Percentiles rank a stretch among this genome's conserved stretches.
Evolutionary conservation across 2,888 invertebrate species (phyloP).

Genomic region (Drosophila paramelanica): DNA sequence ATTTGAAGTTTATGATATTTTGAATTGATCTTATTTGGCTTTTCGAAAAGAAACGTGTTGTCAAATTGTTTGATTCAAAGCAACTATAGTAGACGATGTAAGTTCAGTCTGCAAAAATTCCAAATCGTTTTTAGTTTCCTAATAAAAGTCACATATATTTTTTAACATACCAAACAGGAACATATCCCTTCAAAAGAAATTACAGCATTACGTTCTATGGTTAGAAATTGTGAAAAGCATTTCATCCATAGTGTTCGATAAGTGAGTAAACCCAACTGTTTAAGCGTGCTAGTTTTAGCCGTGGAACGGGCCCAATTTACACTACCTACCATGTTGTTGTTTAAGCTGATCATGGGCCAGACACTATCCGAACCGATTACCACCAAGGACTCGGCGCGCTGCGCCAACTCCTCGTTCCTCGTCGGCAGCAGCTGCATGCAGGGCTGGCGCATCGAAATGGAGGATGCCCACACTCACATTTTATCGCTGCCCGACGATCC

Average conservation of each 20-base stretch:
- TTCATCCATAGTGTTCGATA: constrained; percentile 15
- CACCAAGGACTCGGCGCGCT: constrained; percentile 92
- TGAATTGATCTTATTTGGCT: too few relatives aligned
- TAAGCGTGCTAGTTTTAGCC: too few relatives aligned
- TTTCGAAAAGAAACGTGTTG: neutral
- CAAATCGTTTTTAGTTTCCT: constrained; percentile 21
- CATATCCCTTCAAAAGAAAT: neutral
- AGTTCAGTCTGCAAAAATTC: constrained; percentile 35
- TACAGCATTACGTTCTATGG: neutral
- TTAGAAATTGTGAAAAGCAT: constrained; percentile 7
- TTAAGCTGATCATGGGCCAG: constrained; percentile 92
- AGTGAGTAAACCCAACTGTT: constrained; percentile 32
- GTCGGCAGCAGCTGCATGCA: constrained; percentile 99
- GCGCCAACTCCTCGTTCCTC: constrained; percentile 89
- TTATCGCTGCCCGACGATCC: constrained; percentile 97
- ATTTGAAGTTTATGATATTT: too few relatives aligned
- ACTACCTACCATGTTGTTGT: constrained; percentile 7
- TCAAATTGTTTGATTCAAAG: neutral
- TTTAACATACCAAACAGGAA: constrained; percentile 7
- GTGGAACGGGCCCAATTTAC: neutral
- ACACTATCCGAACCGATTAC: constrained; percentile 98
- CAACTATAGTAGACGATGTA: constrained; percentile 45
- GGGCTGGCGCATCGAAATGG: constrained; percentile 99
- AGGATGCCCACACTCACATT: constrained; percentile 99
- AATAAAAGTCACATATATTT: constrained; percentile 8